Evolutionary conservation across 2,888 invertebrate genomes (phyloP).

Genomic region (Mesorhabditis spiculigera): DNA sequence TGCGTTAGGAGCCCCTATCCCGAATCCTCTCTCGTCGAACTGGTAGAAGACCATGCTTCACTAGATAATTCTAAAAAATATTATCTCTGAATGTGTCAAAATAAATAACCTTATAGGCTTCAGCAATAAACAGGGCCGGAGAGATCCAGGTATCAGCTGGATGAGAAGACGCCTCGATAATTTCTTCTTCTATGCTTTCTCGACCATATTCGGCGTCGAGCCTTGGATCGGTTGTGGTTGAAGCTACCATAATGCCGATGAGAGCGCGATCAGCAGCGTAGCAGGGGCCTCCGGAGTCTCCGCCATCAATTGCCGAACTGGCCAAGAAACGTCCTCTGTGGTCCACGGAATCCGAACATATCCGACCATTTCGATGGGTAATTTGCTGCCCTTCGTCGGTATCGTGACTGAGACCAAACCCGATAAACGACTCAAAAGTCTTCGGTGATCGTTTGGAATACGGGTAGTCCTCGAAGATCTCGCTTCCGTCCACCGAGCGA

Average conservation of each 20-base stretch:
- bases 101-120: slow-evolving; percentile 17
- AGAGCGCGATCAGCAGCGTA: slow-evolving; percentile 17
- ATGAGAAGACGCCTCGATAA: slow-evolving; percentile 14
- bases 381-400: slow-evolving; percentile 14
- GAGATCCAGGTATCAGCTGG: slow-evolving; percentile 16
- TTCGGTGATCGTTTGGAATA: slow-evolving; percentile 12
- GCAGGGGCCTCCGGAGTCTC: slow-evolving; percentile 18
- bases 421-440: slow-evolving; percentile 15
- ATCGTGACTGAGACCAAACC: slow-evolving; percentile 14
- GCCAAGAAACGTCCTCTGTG: slow-evolving; percentile 16
- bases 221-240: slow-evolving; percentile 13
- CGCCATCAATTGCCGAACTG: slow-evolving; percentile 16
- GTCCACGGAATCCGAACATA: slow-evolving; percentile 14
- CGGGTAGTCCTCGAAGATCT: slow-evolving; percentile 17
- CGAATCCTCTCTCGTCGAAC: slow-evolving; percentile 11
- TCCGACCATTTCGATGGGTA: slow-evolving; percentile 16
- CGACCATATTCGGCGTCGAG: slow-evolving; percentile 15
- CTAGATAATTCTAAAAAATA: slow-evolving; percentile 15
- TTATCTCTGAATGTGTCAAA: slow-evolving; percentile 15
- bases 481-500: slow-evolving; percentile 14
- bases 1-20: neutral
- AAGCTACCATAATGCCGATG: slow-evolving; percentile 19
- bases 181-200: slow-evolving; percentile 15
- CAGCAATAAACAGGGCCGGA: slow-evolving; percentile 11
- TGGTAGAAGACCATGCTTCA: slow-evolving; percentile 13